Evolutionary conservation across 64 coral and sea anemone species (phyloP).

Genomic region (Montipora cactus): DNA sequence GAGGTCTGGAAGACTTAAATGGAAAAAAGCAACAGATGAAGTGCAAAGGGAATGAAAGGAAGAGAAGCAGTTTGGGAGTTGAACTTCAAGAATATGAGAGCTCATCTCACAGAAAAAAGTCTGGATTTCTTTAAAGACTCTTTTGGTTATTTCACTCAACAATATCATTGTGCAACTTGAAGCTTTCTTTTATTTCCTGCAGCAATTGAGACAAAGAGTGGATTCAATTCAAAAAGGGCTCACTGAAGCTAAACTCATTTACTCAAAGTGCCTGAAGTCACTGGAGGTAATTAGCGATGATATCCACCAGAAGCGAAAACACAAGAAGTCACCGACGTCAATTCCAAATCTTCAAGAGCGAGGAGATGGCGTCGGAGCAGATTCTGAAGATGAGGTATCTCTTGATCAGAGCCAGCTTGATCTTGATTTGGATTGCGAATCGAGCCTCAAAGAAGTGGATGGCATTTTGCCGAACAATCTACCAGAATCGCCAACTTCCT

Average conservation of each 20-base stretch:
- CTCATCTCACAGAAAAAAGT: no score
- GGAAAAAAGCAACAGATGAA: no score
- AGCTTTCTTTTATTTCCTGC: neutral
- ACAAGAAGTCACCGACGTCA: conserved; percentile 64
- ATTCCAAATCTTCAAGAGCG: conserved; percentile 80
- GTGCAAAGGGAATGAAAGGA: no score
- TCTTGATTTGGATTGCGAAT: conserved; percentile 73
- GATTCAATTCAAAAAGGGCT: conserved; percentile 89
- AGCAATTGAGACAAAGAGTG: conserved; percentile 90
- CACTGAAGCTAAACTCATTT: conserved; percentile 70
- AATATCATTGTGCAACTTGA: neutral
- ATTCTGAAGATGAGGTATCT: conserved; percentile 84
- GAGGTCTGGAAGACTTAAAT: no score
- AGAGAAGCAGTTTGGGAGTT: no score
- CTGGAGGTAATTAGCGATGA: conserved; percentile 89
- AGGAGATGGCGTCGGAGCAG: conserved; percentile 86
- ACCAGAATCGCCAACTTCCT: neutral
- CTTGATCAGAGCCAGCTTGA: conserved; percentile 85
- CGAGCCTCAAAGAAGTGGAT: conserved; percentile 45
- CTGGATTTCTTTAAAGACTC: no score
- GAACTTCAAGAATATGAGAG: no score
- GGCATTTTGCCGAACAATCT: neutral
- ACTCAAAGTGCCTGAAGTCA: conserved; percentile 79
- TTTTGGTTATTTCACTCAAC: no score
- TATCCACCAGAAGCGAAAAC: conserved; percentile 87